Conservation (phyloP, 2,888 invertebrate species). For the Pandemis heparana region DNA sequence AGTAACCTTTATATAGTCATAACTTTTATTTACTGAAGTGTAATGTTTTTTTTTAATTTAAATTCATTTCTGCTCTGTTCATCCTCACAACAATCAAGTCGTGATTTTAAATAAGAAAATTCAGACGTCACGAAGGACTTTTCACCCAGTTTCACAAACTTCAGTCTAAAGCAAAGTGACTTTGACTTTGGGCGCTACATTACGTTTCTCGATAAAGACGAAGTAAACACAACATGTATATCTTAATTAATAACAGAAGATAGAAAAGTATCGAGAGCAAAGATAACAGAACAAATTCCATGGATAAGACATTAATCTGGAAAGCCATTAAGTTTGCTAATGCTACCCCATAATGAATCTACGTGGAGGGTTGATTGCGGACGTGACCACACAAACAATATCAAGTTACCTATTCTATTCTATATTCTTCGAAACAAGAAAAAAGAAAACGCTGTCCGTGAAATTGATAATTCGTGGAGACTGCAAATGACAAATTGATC, state of each 20-base stretch:
- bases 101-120: not conserved
- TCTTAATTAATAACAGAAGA: not conserved
- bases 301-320: not conserved
- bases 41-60: not conserved
- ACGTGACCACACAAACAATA: conserved; percentile 18
- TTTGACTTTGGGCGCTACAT: not conserved
- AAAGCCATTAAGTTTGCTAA: conserved; percentile 22
- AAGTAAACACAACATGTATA: not conserved
- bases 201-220: not conserved
- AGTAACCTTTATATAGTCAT: too few species aligned
- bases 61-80: not conserved
- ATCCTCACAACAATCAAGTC: not conserved
- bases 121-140: not conserved
- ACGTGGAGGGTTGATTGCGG: conserved; percentile 25
- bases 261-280: not conserved
- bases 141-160: not conserved
- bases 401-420: not conserved
- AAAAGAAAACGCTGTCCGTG: not conserved
- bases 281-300: not conserved
- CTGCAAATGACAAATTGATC: too few species aligned
- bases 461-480: too few species aligned
- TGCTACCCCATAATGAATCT: conserved; percentile 16
- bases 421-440: not conserved
- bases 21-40: too few species aligned
- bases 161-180: not conserved